Percentiles rank a stretch among this genome's conserved stretches.
Conservation (phyloP, 2,797 vertebrate species). For the Lutjanus argentimaculatus region DNA sequence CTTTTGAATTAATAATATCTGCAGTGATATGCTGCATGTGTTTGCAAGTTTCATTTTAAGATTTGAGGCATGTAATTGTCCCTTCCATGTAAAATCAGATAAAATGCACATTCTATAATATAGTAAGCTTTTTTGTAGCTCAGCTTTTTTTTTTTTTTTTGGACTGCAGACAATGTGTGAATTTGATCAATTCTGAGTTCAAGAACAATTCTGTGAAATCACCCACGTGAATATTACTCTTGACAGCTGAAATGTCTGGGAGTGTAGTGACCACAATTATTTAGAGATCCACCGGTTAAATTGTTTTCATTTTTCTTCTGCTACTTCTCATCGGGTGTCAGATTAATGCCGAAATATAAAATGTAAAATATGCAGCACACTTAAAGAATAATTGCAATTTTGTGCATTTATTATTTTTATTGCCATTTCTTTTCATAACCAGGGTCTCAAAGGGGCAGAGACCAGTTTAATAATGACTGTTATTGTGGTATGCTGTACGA, state of each 20-base stretch:
- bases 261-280: conserved; percentile 4
- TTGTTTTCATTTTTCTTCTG: conserved; percentile 4
- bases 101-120: neutral
- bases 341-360: neutral
- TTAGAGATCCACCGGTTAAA: neutral
- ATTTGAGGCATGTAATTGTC: neutral
- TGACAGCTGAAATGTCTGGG: conserved; percentile 14
- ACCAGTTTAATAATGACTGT: conserved; percentile 42
- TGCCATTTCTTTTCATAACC: conserved; percentile 1
- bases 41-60: neutral
- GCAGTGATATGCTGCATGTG: neutral
- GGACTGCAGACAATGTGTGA: neutral
- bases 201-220: neutral
- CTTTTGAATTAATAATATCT: no score
- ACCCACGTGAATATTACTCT: conserved; percentile 6
- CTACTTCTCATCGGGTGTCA: neutral
- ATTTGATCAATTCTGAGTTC: neutral
- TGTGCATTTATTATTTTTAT: neutral
- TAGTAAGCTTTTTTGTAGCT: neutral
- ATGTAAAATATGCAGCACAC: neutral
- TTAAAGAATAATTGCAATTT: neutral
- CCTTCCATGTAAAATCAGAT: neutral
- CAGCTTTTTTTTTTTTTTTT: neutral
- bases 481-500: conserved; percentile 30
- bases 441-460: conserved; percentile 3